A percentile compares a stretch with the other conserved stretches of the same genome.
phyloP scores from a whole-genome alignment of 2,113 vertebrate species.

The Monopterus albus region DNA sequence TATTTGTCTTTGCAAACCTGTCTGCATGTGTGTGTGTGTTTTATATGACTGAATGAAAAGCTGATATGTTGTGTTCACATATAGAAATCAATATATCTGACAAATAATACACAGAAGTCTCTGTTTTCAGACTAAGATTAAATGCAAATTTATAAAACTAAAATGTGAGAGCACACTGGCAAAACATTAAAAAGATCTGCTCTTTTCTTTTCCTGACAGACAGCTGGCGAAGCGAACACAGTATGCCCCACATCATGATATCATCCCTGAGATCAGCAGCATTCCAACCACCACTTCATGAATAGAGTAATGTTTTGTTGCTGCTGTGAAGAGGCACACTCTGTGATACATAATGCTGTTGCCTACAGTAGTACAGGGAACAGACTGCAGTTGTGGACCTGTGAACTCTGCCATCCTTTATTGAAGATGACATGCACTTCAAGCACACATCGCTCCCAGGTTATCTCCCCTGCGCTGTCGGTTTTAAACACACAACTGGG shows the following conservation, averaged over 20 bases:
- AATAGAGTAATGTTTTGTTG: conserved; percentile 54
- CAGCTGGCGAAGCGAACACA: conserved; percentile 42
- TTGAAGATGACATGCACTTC: conserved; percentile 81
- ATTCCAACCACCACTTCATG: conserved; percentile 37
- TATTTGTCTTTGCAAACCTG: neutral
- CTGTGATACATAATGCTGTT: conserved; percentile 51
- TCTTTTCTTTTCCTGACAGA: conserved; percentile 25
- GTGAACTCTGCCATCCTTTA: conserved; percentile 76
- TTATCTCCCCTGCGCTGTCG: conserved; percentile 58
- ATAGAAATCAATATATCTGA: neutral
- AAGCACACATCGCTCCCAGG: conserved; percentile 72
- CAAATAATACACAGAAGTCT: neutral
- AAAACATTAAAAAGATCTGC: conserved; percentile 12
- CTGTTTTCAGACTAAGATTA: neutral
- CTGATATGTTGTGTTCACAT: neutral
- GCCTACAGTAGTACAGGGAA: conserved; percentile 59
- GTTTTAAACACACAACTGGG: conserved; percentile 73
- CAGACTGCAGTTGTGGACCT: conserved; percentile 66
- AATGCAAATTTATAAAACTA: neutral
- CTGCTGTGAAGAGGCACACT: conserved; percentile 52
- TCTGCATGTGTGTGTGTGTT: too few species aligned
- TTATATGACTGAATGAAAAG: neutral
- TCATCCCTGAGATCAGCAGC: conserved; percentile 37
- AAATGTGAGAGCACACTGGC: neutral
- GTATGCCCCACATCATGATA: conserved; percentile 33